Evolutionary conservation across 2,888 invertebrate species (phyloP).

Genomic region (Maniola hyperantus): DNA sequence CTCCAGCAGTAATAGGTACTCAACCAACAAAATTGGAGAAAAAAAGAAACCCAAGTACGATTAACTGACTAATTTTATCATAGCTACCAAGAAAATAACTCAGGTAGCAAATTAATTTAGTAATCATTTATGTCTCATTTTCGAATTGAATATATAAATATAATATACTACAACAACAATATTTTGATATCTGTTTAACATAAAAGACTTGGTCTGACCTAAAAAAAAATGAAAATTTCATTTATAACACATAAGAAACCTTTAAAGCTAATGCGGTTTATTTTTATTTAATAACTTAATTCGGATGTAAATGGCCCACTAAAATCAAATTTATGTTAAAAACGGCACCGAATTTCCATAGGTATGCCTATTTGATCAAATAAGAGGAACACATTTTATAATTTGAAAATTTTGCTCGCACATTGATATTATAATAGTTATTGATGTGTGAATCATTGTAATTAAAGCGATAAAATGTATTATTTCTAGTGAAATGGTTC

Average conservation of each 20-base stretch:
- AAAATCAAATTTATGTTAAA: slow-evolving; percentile 51
- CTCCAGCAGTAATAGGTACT: no score
- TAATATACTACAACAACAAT: not conserved
- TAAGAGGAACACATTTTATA: slow-evolving; percentile 23
- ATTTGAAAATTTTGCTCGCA: slow-evolving; percentile 22
- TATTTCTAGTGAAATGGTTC: not conserved
- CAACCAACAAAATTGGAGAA: no score
- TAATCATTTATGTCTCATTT: not conserved
- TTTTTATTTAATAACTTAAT: slow-evolving; percentile 52
- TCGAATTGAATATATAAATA: not conserved
- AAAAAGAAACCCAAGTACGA: no score
- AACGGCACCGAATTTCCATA: slow-evolving; percentile 48
- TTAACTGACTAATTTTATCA: no score
- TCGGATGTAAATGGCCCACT: slow-evolving; percentile 53
- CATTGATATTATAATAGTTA: not conserved
- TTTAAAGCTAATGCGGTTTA: slow-evolving; percentile 21
- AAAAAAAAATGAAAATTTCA: not conserved
- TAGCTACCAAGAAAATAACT: no score
- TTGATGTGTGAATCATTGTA: not conserved
- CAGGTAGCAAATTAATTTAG: no score
- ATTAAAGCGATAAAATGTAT: not conserved
- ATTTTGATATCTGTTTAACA: not conserved
- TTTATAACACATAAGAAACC: not conserved
- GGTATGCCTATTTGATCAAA: slow-evolving; percentile 26
- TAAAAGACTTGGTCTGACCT: slow-evolving; percentile 1